Evolutionary conservation across 2,113 vertebrate species (phyloP).

Genomic region (Empidonax traillii): DNA sequence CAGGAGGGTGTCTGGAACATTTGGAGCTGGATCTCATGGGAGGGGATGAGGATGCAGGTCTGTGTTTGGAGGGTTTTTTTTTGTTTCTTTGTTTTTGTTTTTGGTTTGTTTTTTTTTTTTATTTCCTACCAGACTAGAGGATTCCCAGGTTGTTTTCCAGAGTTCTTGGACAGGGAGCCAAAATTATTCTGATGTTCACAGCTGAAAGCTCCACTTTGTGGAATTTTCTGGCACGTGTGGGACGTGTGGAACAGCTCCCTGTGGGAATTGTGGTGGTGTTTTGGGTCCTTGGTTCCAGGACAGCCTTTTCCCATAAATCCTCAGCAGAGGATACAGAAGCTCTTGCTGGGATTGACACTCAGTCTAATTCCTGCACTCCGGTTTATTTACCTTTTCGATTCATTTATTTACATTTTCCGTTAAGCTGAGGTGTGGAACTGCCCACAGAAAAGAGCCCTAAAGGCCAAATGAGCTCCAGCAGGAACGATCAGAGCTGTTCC

Average conservation of each 20-base stretch:
- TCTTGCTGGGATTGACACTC: not conserved
- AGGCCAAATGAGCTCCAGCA: not conserved
- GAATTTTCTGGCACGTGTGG: not conserved
- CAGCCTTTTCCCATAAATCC: not conserved
- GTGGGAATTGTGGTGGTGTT: not conserved
- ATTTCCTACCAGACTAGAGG: not conserved
- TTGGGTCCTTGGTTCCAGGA: not conserved
- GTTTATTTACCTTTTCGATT: not conserved
- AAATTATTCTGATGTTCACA: not conserved
- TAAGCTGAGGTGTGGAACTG: not conserved
- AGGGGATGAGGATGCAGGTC: not conserved
- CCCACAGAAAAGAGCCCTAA: not conserved
- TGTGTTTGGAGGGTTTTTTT: too few species aligned
- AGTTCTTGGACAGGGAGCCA: not conserved
- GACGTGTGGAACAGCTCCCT: not conserved
- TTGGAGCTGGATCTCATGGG: not conserved
- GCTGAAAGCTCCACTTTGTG: not conserved
- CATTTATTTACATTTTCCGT: not conserved
- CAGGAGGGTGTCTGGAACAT: not conserved
- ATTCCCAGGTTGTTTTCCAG: not conserved
- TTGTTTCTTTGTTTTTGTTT: too few species aligned
- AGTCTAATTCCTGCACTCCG: not conserved
- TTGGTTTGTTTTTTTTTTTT: too few species aligned
- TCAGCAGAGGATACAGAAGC: not conserved
- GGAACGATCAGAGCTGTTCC: constrained; percentile 1